Percentiles rank a stretch among this genome's conserved stretches.
Conservation (phyloP, 2,888 invertebrate species). For the Ctena decussata region DNA sequence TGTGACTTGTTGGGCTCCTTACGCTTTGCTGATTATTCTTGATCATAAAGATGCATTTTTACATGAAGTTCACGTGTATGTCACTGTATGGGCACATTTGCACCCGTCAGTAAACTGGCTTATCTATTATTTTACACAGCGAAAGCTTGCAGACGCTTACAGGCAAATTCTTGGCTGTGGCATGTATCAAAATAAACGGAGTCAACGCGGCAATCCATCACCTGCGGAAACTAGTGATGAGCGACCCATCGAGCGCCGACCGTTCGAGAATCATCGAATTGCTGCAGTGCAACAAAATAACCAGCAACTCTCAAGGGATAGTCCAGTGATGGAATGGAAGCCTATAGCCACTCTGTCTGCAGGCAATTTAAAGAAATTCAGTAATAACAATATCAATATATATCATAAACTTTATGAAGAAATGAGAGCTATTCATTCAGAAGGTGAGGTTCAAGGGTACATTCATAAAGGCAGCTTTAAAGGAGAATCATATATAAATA, state of each 20-base stretch:
- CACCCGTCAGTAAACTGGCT: constrained; percentile 69
- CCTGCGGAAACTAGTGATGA: neutral
- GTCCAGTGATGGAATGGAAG: neutral
- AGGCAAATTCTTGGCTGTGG: neutral
- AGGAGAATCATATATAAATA: neutral
- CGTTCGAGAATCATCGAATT: neutral
- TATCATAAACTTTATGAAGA: neutral
- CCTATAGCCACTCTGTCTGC: neutral
- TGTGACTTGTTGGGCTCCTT: constrained; percentile 69
- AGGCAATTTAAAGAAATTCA: neutral
- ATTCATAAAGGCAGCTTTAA: neutral
- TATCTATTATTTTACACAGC: constrained; percentile 63
- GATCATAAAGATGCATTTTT: constrained; percentile 53
- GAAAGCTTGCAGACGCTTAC: constrained; percentile 56
- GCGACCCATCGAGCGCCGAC: neutral
- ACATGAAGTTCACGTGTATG: constrained; percentile 59
- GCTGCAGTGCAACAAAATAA: neutral
- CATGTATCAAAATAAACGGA: constrained; percentile 12
- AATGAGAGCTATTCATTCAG: neutral
- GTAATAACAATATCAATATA: neutral
- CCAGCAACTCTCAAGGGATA: neutral
- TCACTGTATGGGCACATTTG: constrained; percentile 68
- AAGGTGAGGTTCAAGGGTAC: neutral
- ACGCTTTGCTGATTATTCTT: constrained; percentile 56
- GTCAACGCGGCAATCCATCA: neutral